phyloP scores from a whole-genome alignment of 2,888 invertebrate genomes.

The Unio pictorum region DNA sequence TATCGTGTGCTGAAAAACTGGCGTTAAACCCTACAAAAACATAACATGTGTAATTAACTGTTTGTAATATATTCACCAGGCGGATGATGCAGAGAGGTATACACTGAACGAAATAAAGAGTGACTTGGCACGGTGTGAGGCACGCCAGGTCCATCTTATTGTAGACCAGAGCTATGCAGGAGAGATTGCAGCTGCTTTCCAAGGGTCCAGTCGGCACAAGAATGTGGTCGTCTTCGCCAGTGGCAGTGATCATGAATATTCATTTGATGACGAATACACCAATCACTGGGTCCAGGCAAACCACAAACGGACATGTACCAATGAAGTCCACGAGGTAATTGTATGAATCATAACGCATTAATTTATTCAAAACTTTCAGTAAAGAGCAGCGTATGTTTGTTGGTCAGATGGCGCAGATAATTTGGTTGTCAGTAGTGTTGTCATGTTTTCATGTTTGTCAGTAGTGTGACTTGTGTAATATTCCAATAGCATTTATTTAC shows the following conservation, averaged over 20 bases:
- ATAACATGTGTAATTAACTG: neutral
- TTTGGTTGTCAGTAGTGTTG: no score
- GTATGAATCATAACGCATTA: neutral
- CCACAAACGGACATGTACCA: conserved; percentile 65
- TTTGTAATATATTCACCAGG: conserved; percentile 53
- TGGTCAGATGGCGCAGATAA: no score
- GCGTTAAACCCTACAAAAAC: no score
- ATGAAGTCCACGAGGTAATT: conserved; percentile 67
- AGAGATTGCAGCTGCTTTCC: conserved; percentile 66
- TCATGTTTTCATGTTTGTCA: no score
- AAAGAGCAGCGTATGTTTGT: no score
- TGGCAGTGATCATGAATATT: conserved; percentile 67
- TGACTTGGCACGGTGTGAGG: conserved; percentile 72
- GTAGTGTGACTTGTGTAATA: no score
- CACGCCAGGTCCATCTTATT: conserved; percentile 72
- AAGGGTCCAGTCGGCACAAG: conserved; percentile 59
- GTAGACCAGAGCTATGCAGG: conserved; percentile 74
- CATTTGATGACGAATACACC: conserved; percentile 68
- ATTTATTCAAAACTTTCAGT: no score
- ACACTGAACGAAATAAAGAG: conserved; percentile 72
- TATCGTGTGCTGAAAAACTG: no score
- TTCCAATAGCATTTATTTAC: no score
- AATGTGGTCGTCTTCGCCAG: conserved; percentile 70
- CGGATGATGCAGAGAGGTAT: conserved; percentile 72
- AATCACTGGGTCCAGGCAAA: conserved; percentile 66